A percentile compares a stretch with the other conserved stretches of the same genome.
These are phyloP conservation scores for Microcebus lehilahytsara DNA, from an alignment of 2,113 vertebrate genomes.

Conservation along the genomic window DNA sequence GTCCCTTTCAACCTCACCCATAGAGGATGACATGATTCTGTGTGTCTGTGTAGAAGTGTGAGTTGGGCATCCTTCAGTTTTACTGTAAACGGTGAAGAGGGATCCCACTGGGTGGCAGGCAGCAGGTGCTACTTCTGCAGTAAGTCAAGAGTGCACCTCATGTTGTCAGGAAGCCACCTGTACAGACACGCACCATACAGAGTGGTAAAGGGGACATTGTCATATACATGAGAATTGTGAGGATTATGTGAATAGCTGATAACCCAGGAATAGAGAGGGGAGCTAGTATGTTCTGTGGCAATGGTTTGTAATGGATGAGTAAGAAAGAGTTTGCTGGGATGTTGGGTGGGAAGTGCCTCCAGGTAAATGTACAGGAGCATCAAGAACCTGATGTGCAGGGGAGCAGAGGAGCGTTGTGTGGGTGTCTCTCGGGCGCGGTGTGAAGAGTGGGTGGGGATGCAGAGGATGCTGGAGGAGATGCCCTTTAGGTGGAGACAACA, in stretches of 20 bases:
- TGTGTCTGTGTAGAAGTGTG: not conserved
- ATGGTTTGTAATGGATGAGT: not conserved
- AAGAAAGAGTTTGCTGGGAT: not conserved
- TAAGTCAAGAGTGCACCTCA: rapidly evolving
- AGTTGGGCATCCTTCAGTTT: not conserved
- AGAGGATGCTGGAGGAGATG: not conserved
- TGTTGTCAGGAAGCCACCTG: not conserved
- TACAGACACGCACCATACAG: rapidly evolving
- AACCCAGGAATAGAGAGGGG: not conserved
- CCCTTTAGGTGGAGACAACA: not conserved
- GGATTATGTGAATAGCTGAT: not conserved
- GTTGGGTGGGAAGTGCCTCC: not conserved
- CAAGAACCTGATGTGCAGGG: not conserved
- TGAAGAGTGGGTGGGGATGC: not conserved
- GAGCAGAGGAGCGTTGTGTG: rapidly evolving
- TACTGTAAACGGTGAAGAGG: not conserved
- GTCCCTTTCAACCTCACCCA: not conserved
- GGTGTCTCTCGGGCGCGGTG: rapidly evolving
- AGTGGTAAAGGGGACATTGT: not conserved
- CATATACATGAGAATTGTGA: too few species aligned
- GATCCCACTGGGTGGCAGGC: rapidly evolving
- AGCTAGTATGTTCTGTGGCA: not conserved
- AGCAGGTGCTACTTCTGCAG: not conserved
- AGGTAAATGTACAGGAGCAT: not conserved
- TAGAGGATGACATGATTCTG: not conserved